Evolutionary conservation across 2,797 vertebrate species (phyloP).

Genomic region (Mormyrus proboscirostris): DNA sequence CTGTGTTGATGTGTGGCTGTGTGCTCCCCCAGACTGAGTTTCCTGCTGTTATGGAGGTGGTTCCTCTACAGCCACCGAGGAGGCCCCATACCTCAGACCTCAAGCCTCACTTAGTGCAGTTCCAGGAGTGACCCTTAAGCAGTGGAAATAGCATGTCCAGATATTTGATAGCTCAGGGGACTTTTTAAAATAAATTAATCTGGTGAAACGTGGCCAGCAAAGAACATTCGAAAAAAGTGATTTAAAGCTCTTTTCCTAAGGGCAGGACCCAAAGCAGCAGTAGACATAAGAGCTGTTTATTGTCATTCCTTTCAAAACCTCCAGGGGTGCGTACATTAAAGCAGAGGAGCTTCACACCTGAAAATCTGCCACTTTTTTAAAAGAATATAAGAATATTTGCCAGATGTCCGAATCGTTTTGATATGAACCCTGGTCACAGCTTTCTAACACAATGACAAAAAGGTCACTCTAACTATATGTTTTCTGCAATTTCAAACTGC

Average conservation of each 20-base stretch:
- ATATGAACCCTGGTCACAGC: background rate
- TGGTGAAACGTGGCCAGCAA: background rate
- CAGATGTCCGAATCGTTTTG: background rate
- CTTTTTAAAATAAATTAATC: background rate
- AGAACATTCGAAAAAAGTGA: background rate
- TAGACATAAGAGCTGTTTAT: background rate
- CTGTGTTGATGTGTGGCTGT: background rate
- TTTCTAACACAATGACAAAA: constrained; percentile 1
- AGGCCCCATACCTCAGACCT: background rate
- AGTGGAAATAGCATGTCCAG: background rate
- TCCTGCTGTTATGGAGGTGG: background rate
- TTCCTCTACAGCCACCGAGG: background rate
- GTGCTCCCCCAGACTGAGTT: background rate
- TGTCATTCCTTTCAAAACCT: background rate
- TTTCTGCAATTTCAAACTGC: background rate
- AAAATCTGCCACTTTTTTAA: background rate
- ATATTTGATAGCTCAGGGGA: background rate
- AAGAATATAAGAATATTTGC: background rate
- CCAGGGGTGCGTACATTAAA: background rate
- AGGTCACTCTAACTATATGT: background rate
- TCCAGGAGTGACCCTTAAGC: background rate
- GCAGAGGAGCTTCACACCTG: background rate
- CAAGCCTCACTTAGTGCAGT: background rate
- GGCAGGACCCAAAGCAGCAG: background rate
- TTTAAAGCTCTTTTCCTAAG: background rate